Evolutionary conservation across 1,140 invertebrate species (phyloP).

Genomic region (Drosophila teissieri): DNA sequence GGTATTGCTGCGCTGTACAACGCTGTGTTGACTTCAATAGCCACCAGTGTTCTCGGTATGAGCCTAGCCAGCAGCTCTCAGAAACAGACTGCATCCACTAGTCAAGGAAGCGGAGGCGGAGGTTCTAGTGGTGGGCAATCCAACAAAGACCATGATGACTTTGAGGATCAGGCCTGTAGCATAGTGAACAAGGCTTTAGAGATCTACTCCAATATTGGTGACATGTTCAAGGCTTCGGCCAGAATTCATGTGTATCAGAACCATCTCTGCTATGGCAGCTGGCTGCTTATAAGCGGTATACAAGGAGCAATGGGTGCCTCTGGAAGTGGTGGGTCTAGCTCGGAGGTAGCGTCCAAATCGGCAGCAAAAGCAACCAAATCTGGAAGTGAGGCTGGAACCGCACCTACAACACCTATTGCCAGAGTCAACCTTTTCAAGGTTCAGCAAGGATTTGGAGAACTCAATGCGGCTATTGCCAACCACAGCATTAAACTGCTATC

Average conservation of each 20-base stretch:
- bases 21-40: conserved; percentile 90
- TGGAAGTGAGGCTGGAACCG: conserved; percentile 9
- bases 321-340: conserved; percentile 47
- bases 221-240: conserved; percentile 92
- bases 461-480: conserved; percentile 92
- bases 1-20: conserved; percentile 91
- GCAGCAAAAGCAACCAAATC: conserved; percentile 28
- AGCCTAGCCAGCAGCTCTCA: conserved; percentile 65
- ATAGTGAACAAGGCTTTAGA: conserved; percentile 89
- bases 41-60: conserved; percentile 85
- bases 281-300: conserved; percentile 94
- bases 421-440: conserved; percentile 84
- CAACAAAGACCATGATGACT: conserved; percentile 72
- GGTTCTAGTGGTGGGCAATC: conserved; percentile 26
- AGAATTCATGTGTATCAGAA: conserved; percentile 95
- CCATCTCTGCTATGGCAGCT: conserved; percentile 93
- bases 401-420: conserved; percentile 75
- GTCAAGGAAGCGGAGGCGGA: conserved; percentile 40
- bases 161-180: conserved; percentile 73
- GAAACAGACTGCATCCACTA: conserved; percentile 63
- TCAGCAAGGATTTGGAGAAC: conserved; percentile 92
- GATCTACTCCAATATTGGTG: conserved; percentile 92
- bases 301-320: conserved; percentile 87
- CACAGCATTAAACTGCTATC: conserved; percentile 89
- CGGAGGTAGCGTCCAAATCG: conserved; percentile 25